These are phyloP conservation scores for Archaeoteleia sp. DNA, from an alignment of 2,888 invertebrate genomes.

Conservation along the genomic window DNA sequence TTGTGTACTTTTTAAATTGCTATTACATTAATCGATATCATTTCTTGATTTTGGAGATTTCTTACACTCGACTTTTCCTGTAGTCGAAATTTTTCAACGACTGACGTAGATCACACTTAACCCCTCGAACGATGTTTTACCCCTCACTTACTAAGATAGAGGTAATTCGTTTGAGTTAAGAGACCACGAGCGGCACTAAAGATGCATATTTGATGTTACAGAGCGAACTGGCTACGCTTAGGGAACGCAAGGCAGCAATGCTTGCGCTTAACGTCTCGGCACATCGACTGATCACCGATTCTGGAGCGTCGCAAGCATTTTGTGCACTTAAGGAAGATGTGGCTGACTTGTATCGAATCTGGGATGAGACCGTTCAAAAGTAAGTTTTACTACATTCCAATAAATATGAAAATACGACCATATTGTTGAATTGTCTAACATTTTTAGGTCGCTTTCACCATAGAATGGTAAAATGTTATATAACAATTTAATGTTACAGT, in stretches of 20 bases:
- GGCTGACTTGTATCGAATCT: constrained; percentile 81
- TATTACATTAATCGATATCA: not conserved
- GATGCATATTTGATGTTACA: constrained; percentile 75
- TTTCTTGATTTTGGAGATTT: constrained; percentile 6
- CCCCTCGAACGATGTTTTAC: constrained; percentile 45
- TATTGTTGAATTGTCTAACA: too few relatives aligned
- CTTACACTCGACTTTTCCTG: constrained; percentile 6
- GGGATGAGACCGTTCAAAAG: constrained; percentile 84
- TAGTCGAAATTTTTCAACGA: constrained; percentile 44
- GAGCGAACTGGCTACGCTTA: constrained; percentile 79
- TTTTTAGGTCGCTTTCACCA: not conserved
- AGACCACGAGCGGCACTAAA: constrained; percentile 61
- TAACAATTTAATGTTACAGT: too few relatives aligned
- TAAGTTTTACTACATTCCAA: constrained; percentile 71
- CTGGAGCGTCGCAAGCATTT: constrained; percentile 76
- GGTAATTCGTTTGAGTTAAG: constrained; percentile 72
- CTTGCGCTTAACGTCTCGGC: constrained; percentile 79
- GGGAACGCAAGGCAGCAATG: constrained; percentile 77
- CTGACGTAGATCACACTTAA: constrained; percentile 57
- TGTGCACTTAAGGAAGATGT: constrained; percentile 80
- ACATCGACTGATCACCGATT: constrained; percentile 77
- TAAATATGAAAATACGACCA: not conserved
- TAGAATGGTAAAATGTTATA: too few relatives aligned
- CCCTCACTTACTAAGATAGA: constrained; percentile 56
- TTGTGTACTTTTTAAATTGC: not conserved